These are phyloP conservation scores for Numenius phaeopus DNA, from an alignment of 2,797 vertebrate genomes.

Conservation along the genomic window DNA sequence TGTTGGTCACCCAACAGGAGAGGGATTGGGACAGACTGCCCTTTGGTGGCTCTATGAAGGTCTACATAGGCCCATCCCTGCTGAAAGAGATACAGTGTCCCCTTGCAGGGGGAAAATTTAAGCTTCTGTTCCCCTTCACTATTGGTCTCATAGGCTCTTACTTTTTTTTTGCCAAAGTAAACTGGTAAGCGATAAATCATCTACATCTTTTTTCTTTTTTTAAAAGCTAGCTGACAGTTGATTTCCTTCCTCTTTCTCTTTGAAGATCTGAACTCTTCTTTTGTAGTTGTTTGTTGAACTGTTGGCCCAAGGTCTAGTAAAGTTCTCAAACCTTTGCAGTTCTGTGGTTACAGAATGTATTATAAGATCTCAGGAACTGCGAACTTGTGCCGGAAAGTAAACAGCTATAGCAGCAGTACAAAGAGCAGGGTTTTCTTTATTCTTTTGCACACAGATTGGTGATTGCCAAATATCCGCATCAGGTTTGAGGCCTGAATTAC, in stretches of 20 bases:
- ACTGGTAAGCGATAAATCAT: background rate
- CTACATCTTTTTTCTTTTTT: background rate
- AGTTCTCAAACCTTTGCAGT: conserved; percentile 39
- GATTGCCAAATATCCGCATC: background rate
- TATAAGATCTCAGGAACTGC: conserved; percentile 59
- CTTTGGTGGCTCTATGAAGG: background rate
- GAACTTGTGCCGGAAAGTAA: conserved; percentile 7
- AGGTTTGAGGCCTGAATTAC: background rate
- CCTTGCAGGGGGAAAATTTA: background rate
- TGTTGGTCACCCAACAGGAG: background rate
- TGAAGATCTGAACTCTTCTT: conserved; percentile 46
- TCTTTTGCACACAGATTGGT: background rate
- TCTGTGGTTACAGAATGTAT: conserved; percentile 14
- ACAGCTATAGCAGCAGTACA: conserved; percentile 26
- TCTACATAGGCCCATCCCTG: background rate
- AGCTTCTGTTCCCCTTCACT: background rate
- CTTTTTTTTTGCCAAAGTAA: background rate
- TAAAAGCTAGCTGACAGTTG: background rate
- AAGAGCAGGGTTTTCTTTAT: conserved; percentile 33
- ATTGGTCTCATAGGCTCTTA: background rate
- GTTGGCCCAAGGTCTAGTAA: conserved; percentile 23
- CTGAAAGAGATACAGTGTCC: background rate
- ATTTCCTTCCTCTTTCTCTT: conserved; percentile 72
- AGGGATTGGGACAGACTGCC: background rate
- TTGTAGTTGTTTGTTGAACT: conserved; percentile 66